phyloP scores from a whole-genome alignment of 1,140 invertebrate species.

The Drosophila serrata region DNA sequence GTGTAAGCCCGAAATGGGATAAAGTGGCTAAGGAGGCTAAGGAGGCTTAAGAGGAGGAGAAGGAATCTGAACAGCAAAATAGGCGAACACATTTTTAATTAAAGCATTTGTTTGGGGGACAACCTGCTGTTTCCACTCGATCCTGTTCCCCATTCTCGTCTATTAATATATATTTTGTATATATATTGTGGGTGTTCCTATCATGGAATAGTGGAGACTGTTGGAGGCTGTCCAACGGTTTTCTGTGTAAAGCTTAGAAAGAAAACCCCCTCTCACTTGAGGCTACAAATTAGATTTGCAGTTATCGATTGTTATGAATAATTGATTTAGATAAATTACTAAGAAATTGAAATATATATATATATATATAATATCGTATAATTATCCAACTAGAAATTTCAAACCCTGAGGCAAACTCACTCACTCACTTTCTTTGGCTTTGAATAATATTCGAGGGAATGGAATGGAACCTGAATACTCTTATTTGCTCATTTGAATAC shows the following conservation, averaged over 20 bases:
- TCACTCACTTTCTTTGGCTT: slow-evolving; percentile 39
- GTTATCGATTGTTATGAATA: not conserved
- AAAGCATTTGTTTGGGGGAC: slow-evolving; percentile 69
- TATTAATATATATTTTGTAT: not conserved
- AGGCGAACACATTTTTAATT: slow-evolving; percentile 80
- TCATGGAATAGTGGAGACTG: slow-evolving; percentile 11
- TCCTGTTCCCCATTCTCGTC: slow-evolving; percentile 22
- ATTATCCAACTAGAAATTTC: no score
- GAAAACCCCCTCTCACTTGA: not conserved
- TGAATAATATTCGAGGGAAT: slow-evolving; percentile 11
- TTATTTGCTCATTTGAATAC: slow-evolving; percentile 52
- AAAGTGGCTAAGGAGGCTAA: no score
- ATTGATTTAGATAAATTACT: slow-evolving; percentile 3
- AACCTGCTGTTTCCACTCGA: slow-evolving; percentile 43
- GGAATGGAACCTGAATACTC: slow-evolving; percentile 14
- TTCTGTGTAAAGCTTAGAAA: slow-evolving; percentile 24
- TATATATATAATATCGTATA: no score
- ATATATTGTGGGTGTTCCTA: slow-evolving; percentile 66
- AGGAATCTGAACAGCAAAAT: slow-evolving; percentile 46
- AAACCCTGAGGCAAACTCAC: not conserved
- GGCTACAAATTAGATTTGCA: slow-evolving; percentile 10
- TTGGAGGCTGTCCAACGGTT: slow-evolving; percentile 31
- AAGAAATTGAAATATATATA: no score
- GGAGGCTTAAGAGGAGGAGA: not conserved
- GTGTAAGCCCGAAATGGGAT: slow-evolving; percentile 53